Percentiles rank a stretch among this genome's conserved stretches.
These are phyloP conservation scores for Selenia dentaria DNA, from an alignment of 2,888 invertebrate species.

Conservation along the genomic window DNA sequence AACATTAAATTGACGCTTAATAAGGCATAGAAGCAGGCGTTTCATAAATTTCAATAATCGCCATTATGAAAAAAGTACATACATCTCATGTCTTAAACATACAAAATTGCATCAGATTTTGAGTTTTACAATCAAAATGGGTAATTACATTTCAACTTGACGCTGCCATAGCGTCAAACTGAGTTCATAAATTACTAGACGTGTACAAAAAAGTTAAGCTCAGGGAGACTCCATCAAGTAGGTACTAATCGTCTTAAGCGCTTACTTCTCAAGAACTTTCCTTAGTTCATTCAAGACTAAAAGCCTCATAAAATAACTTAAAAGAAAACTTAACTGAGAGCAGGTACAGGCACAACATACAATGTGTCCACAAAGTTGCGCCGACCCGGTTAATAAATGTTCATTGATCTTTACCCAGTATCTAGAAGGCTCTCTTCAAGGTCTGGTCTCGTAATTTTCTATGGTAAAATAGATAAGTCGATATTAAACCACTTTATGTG, in stretches of 20 bases:
- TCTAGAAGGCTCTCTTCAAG: background rate
- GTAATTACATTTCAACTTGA: no score
- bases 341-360: background rate
- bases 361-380: constrained; percentile 19
- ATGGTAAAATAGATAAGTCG: constrained; percentile 3
- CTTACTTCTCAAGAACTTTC: constrained; percentile 46
- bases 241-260: constrained; percentile 37
- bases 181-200: no score
- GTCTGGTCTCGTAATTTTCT: constrained; percentile 1
- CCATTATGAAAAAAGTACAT: no score
- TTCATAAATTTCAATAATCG: no score
- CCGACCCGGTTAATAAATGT: background rate
- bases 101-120: no score
- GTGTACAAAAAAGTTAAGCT: no score
- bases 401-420: background rate
- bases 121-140: no score
- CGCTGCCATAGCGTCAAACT: no score
- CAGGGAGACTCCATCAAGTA: no score
- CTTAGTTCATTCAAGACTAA: constrained; percentile 57
- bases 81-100: no score
- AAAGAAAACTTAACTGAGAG: constrained; percentile 18
- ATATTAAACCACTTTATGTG: constrained; percentile 19
- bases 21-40: no score
- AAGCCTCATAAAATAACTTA: constrained; percentile 50
- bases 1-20: no score